These are phyloP conservation scores for Oophaga pumilio DNA, from an alignment of 2,113 vertebrate genomes.

Conservation along the genomic window DNA sequence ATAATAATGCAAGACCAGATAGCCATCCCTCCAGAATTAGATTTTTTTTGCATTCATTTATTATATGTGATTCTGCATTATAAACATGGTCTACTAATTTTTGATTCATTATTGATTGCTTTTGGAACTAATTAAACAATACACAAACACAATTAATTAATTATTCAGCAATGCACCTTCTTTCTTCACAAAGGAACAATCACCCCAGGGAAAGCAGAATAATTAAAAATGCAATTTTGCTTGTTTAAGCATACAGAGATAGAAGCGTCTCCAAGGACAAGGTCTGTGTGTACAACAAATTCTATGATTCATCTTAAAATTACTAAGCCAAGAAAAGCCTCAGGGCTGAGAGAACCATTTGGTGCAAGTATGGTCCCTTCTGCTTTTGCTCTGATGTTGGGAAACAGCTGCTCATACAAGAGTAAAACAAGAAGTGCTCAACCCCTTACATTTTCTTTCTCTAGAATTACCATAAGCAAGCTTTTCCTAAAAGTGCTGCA, in stretches of 20 bases:
- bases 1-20: constrained; percentile 20
- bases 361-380: constrained; percentile 46
- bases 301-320: constrained; percentile 63
- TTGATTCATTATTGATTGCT: constrained; percentile 56
- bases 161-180: constrained; percentile 53
- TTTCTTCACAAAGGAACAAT: constrained; percentile 51
- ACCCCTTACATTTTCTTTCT: not conserved
- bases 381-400: constrained; percentile 49
- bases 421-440: constrained; percentile 24
- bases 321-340: constrained; percentile 37
- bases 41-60: not conserved
- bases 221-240: constrained; percentile 56
- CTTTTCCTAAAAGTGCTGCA: not conserved
- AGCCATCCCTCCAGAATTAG: not conserved
- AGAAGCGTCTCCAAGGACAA: constrained; percentile 54
- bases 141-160: constrained; percentile 61
- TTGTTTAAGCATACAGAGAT: constrained; percentile 50
- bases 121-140: constrained; percentile 59
- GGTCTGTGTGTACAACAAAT: constrained; percentile 60
- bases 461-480: not conserved
- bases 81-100: constrained; percentile 34
- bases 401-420: constrained; percentile 33
- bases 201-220: constrained; percentile 57
- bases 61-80: constrained; percentile 31
- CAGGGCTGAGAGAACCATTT: constrained; percentile 41